Base-by-base conservation (phyloP, 2,113 vertebrate genomes). In the Pedionomus torquatus region DNA sequence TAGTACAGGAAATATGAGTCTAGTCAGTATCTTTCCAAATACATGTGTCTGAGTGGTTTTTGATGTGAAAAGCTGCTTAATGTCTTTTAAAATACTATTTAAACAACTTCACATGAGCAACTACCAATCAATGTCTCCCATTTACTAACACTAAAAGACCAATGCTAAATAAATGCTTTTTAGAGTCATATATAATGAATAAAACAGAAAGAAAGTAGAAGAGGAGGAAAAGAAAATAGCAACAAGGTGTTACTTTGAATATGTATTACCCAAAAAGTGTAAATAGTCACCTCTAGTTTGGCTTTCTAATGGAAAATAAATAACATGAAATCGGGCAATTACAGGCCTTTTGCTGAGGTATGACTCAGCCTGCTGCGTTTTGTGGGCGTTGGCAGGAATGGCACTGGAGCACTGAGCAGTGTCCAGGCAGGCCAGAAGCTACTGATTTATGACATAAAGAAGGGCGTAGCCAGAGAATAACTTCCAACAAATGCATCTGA, bases 1-100 rank as follows among this genome's bases (percentile, higher is more conserved):
- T 96, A 97, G 97, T 97, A 92, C 96, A 96, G 97, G 98, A 98
- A 98, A 97, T 85, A 95, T 39, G 76, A 96, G 95, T 97, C 97
- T 97, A 96, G 95, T 96, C 96, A 81, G 91, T 97, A 96, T 97
- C 97, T 98, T 97, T 98, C 93, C 92, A 97, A 96, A 92, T 83
- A 77, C 68, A 48, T 71, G 72, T 43, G 61, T 90, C 95, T 96
- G 89, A 95, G 81, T 81, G 74, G 75, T 74, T 97, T 97, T 96
- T 95, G 94, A 96, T 95, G 92, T 94, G 80, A 97, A 96, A 97
- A 86, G 95, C 43, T 87, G 83, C 52, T 90, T 96, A 93, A 84
- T 95, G 94, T 95, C 51, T 95, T 97, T 95, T 93, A 97, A 97
- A 98, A 95, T 69, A 81, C 69, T 95, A 85, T 96, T 96, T 88